Conservation (phyloP, 1,140 invertebrate species). For the Nylanderia fulva region DNA sequence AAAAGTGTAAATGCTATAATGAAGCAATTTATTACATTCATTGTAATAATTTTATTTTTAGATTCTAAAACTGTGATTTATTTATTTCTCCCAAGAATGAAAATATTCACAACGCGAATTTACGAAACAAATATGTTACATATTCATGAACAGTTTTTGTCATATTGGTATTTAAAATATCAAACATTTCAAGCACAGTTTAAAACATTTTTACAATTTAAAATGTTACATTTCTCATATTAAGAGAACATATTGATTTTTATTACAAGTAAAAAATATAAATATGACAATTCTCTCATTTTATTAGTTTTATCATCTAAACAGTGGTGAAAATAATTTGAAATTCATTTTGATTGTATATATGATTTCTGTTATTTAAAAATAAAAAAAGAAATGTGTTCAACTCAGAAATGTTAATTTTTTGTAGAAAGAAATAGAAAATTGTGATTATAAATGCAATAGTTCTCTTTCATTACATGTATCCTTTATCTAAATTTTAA, state of each 20-base stretch:
- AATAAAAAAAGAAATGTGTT: not conserved
- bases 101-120: not conserved
- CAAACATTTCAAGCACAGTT: not conserved
- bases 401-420: not conserved
- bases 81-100: not conserved
- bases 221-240: not conserved
- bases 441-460: not conserved
- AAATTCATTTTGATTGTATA: not conserved
- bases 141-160: not conserved
- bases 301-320: not conserved
- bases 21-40: not conserved
- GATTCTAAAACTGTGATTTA: not conserved
- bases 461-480: conserved; percentile 11
- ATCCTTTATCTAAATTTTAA: not conserved
- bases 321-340: not conserved
- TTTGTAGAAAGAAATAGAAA: not conserved
- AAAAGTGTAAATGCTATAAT: not conserved
- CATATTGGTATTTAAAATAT: not conserved
- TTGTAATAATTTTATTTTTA: not conserved
- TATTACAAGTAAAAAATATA: not conserved
- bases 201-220: not conserved
- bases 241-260: not conserved
- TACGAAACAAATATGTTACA: not conserved
- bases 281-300: not conserved
- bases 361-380: not conserved